Evolutionary conservation across 2,888 invertebrate species (phyloP), one percentile per base, ranked within the genome.

Genomic region (Drosophila atroscutellata): DNA sequence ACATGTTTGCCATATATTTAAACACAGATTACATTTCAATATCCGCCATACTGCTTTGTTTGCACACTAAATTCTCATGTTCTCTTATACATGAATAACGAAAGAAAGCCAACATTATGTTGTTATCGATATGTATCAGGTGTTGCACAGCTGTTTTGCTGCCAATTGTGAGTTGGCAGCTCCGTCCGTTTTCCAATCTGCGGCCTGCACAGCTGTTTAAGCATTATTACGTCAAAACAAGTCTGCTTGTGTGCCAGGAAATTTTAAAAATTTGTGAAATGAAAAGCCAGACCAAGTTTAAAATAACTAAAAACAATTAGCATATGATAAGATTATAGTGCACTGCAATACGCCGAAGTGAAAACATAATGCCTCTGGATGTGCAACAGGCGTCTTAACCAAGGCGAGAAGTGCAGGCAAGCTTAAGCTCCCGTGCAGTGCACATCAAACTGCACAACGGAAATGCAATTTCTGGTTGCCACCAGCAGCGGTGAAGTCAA

Each of bases 221-320:
- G 71, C 74, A 51, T 58, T 84, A 84, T 85, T 85, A 85, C 85
- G 85, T 85, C 77, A 85, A 85, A 85, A 89, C 71, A 88, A 77
- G 79, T 75, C 77, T 45, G 64, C 70, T 68, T 70, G 59, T 85
- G 68, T 62, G 52, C 51, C 28, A 51, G 15, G 42, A 69, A 63
- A 66, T 70, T 55, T 59, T 62, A 65, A 24, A 59, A 30, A 20
- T 36, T 62, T 82, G 66, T 71, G 68, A 57, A 73, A 58, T 72
- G 36, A 54, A 69, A 75, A 72, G 30, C 60, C 7, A 37, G 56
- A 18, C 13, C 42, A 47, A 24, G 18, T 24, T 28, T n/a, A n/a
- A 49, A 18, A 55, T 15, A 42, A 18, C 15, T 7, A 49, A 49
- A 9, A 54, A 28, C 13, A n/a, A 64, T 7, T 42, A 47, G 20